Base-by-base conservation (phyloP, 2,888 invertebrate species). In the Lomographa bimaculata region DNA sequence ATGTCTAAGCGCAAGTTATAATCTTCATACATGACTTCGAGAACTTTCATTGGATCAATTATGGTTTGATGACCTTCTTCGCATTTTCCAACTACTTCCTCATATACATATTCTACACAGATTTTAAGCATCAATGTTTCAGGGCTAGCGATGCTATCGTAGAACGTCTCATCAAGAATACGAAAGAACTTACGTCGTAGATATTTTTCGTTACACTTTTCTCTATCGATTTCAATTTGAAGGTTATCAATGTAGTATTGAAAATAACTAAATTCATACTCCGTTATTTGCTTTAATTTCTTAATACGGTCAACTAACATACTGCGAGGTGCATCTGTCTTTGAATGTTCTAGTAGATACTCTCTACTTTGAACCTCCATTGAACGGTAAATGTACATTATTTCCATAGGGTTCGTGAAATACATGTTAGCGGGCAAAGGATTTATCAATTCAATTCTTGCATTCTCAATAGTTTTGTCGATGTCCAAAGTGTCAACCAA, bases 291-390 rank as follows among this genome's bases (percentile, higher is more conserved):
- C 49, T 80, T 79, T 8, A 89, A 60, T 52, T 79, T 77, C 39
- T 71, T 80, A 2, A 79, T 81, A 9, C 77, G 73, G 9, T 80
- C 75, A 49, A 66, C 66, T 44, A 89, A 59, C 28, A 71, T 39
- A 25, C 74, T 66, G 49, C 62, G 76, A 4, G 85, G 84, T 5
- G 49, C 71, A 50, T 74, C 79, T 1, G 82, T 86, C 59, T 79
- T 84, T 1, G 87, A 66, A 14, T 83, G 68, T 43, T 89, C 76
- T 40, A 61, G 78, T 38, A 89, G 65, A 63, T 89, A 89, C 62
- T 87, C 86, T 53, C 89, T 71, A 50, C 89, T 89, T 54, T 89
- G 89, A 47, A 87, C 60, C 56, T 89, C 87, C 85, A 87, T 85
- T 5, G 74, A 71, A 24, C 82, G 72, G 50, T 89, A 89, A 45